phyloP scores from a whole-genome alignment of 2,888 invertebrate genomes.

The Caenorhabditis sp. region DNA sequence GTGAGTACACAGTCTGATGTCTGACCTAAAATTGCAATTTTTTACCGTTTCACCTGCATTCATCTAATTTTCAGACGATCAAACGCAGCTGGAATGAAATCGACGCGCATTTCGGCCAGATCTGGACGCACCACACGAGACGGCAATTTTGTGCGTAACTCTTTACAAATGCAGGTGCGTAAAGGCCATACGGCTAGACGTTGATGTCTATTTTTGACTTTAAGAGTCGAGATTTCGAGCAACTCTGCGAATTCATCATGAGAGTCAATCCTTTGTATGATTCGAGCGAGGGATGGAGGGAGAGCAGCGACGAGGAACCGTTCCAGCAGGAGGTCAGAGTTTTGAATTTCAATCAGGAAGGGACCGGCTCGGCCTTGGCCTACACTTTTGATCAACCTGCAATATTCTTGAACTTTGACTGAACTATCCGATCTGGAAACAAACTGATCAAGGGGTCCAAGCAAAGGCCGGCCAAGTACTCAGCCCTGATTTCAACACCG shows the following conservation, averaged over 20 bases:
- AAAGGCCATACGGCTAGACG: neutral
- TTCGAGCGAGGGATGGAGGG: slow-evolving; percentile 77
- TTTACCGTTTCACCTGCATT: neutral
- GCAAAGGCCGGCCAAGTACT: too few species aligned
- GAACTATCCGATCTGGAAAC: too few species aligned
- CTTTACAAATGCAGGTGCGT: slow-evolving; percentile 71
- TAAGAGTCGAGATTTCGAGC: slow-evolving; percentile 72
- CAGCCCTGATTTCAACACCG: too few species aligned
- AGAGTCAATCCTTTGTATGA: slow-evolving; percentile 76
- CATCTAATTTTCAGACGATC: slow-evolving; percentile 64
- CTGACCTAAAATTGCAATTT: too few species aligned
- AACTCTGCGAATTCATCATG: slow-evolving; percentile 78
- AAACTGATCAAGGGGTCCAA: too few species aligned
- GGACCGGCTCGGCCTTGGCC: too few species aligned
- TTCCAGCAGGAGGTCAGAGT: slow-evolving; percentile 61
- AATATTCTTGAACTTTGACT: too few species aligned
- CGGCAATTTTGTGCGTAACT: slow-evolving; percentile 75
- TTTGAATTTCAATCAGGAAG: too few species aligned
- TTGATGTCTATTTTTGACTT: slow-evolving; percentile 8
- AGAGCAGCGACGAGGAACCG: slow-evolving; percentile 72
- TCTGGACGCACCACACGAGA: slow-evolving; percentile 64
- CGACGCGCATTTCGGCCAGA: slow-evolving; percentile 69
- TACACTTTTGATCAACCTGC: too few species aligned
- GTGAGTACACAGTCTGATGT: slow-evolving; percentile 6
- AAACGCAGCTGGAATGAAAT: slow-evolving; percentile 67